Percentiles rank a stretch among this genome's conserved stretches.
Evolutionary conservation across 1,140 invertebrate genomes (phyloP).

Genomic region (Drosophila bocqueti): DNA sequence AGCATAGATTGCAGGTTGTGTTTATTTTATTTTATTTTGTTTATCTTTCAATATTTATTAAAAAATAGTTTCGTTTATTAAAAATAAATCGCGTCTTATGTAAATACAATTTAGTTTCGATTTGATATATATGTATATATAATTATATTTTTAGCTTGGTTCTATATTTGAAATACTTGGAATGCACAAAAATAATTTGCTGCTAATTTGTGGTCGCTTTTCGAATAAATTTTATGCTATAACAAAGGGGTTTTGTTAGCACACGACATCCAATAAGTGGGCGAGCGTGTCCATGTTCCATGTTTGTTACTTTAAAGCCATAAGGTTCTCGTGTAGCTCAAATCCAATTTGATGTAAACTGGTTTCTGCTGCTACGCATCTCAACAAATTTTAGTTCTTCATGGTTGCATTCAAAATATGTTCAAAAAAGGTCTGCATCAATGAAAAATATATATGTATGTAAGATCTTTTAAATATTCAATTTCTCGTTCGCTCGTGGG

Average conservation of each 20-base stretch:
- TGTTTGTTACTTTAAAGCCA: constrained; percentile 63
- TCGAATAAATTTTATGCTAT: constrained; percentile 59
- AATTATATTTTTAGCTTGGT: constrained; percentile 24
- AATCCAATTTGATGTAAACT: constrained; percentile 76
- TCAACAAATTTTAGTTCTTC: constrained; percentile 29
- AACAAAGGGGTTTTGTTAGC: constrained; percentile 53
- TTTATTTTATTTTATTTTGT: constrained; percentile 21
- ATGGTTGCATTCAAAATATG: constrained; percentile 60
- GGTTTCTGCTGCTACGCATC: constrained; percentile 57
- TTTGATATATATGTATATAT: constrained; percentile 28
- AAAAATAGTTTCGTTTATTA: constrained; percentile 45
- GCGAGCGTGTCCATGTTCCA: constrained; percentile 6
- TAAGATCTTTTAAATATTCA: constrained; percentile 37
- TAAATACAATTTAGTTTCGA: constrained; percentile 38
- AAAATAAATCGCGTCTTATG: constrained; percentile 56
- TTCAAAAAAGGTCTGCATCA: constrained; percentile 56
- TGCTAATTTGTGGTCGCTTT: constrained; percentile 41
- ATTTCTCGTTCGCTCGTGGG: constrained; percentile 36
- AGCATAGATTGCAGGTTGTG: constrained; percentile 29
- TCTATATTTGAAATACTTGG: constrained; percentile 77
- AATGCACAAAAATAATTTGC: constrained; percentile 77
- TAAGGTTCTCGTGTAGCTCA: constrained; percentile 66
- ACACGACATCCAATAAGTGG: constrained; percentile 25
- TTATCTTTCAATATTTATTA: constrained; percentile 26
- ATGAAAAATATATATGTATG: constrained; percentile 70